These are phyloP conservation scores for Hirtodrosophila histrioides DNA, from an alignment of 2,888 invertebrate genomes.

Conservation along the genomic window DNA sequence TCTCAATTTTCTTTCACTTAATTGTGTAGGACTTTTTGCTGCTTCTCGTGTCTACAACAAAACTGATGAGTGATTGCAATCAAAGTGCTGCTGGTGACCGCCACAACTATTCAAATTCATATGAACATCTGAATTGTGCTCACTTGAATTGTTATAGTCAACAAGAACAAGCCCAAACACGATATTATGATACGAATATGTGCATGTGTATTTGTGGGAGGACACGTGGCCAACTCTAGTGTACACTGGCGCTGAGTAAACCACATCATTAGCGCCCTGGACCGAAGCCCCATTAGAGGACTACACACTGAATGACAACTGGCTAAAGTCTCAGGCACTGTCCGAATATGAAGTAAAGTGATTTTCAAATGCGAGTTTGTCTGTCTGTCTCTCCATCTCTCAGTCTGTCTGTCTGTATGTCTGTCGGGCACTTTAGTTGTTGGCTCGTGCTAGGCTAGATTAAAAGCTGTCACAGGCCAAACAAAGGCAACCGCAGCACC, in stretches of 20 bases:
- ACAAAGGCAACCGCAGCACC: conserved; percentile 76
- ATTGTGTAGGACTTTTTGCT: too few species aligned
- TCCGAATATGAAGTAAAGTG: conserved; percentile 75
- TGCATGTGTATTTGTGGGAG: too few species aligned
- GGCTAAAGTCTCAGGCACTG: conserved; percentile 67
- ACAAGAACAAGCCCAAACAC: too few species aligned
- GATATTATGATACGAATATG: too few species aligned
- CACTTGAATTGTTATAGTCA: too few species aligned
- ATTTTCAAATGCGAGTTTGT: conserved; percentile 64
- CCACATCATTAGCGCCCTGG: conserved; percentile 77
- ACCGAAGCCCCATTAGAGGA: conserved; percentile 56
- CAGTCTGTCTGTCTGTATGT: conserved; percentile 15
- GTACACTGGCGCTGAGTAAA: conserved; percentile 34
- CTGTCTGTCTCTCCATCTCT: conserved; percentile 22
- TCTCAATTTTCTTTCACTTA: too few species aligned
- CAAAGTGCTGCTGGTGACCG: too few species aligned
- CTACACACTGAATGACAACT: conserved; percentile 70
- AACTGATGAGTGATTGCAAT: too few species aligned
- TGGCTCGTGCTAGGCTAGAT: conserved; percentile 73
- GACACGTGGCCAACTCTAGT: too few species aligned
- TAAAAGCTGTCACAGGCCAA: conserved; percentile 80
- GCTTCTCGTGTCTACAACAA: too few species aligned
- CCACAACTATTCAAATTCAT: too few species aligned
- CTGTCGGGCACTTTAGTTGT: conserved; percentile 37
- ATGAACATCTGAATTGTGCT: too few species aligned